These are phyloP conservation scores for Apus apus DNA, from an alignment of 2,113 vertebrate species.

Conservation along the genomic window DNA sequence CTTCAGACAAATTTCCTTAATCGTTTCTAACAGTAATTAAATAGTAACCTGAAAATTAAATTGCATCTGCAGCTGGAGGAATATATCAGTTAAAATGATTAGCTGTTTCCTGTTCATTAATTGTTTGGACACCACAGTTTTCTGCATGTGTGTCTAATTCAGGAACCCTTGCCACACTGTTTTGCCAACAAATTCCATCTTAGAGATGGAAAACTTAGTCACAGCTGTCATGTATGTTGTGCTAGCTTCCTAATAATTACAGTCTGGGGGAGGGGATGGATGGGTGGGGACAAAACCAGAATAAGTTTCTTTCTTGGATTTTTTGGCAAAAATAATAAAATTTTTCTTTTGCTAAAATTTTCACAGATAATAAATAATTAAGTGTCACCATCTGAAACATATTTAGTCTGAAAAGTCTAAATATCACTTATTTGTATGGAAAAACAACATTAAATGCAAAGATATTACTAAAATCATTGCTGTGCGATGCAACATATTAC, in stretches of 20 bases:
- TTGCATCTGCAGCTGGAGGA: conserved; percentile 14
- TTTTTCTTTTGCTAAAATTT: background rate
- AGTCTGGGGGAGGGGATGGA: background rate
- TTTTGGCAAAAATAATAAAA: background rate
- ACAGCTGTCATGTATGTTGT: background rate
- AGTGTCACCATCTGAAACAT: background rate
- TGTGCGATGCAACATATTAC: background rate
- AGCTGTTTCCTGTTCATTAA: conserved; percentile 32
- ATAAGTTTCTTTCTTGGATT: background rate
- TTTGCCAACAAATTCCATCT: background rate
- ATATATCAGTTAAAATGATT: conserved; percentile 30
- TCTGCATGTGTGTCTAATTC: background rate
- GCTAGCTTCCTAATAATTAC: background rate
- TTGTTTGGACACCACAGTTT: background rate
- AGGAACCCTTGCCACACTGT: background rate
- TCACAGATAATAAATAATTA: background rate
- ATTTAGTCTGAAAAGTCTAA: background rate
- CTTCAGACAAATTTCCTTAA: conserved; percentile 29
- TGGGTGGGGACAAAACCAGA: background rate
- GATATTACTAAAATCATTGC: background rate
- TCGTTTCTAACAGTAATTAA: conserved; percentile 48
- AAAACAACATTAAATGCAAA: background rate
- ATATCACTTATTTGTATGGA: background rate
- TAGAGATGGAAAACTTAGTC: background rate
- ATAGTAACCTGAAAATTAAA: conserved; percentile 38